These are phyloP conservation scores for Saccostrea echinata DNA, from an alignment of 1,140 invertebrate genomes.

Conservation along the genomic window DNA sequence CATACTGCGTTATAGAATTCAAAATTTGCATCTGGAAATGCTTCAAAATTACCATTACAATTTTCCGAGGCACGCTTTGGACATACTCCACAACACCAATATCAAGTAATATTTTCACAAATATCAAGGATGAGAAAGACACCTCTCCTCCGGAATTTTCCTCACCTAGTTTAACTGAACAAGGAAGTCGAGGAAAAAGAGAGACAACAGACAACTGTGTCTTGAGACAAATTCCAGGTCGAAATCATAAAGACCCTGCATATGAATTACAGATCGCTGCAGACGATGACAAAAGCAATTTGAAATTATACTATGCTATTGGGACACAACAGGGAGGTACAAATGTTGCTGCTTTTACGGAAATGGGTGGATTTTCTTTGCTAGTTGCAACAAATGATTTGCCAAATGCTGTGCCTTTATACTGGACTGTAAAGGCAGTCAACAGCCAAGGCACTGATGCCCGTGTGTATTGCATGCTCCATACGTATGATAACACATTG, in stretches of 20 bases:
- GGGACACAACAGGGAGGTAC: constrained; percentile 61
- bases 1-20: constrained; percentile 51
- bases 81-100: not conserved
- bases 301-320: constrained; percentile 63
- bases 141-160: constrained; percentile 47
- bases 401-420: constrained; percentile 61
- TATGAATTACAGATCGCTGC: constrained; percentile 60
- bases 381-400: constrained; percentile 39
- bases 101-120: constrained; percentile 56
- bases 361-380: constrained; percentile 59
- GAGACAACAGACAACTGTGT: constrained; percentile 48
- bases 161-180: constrained; percentile 35
- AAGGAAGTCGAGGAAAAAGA: constrained; percentile 41
- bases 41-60: constrained; percentile 41
- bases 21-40: constrained; percentile 60
- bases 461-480: constrained; percentile 49
- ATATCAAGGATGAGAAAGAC: constrained; percentile 48
- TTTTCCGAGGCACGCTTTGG: constrained; percentile 18
- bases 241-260: constrained; percentile 60
- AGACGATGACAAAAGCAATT: constrained; percentile 58
- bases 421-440: constrained; percentile 61
- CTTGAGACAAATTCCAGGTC: constrained; percentile 55
- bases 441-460: constrained; percentile 60
- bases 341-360: constrained; percentile 59
- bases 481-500: constrained; percentile 62